Evolutionary conservation across 35 echinoderm and acorn worm species (phyloP), one percentile per base, ranked within the genome.

Genomic region (Apostichopus parvimensis): DNA sequence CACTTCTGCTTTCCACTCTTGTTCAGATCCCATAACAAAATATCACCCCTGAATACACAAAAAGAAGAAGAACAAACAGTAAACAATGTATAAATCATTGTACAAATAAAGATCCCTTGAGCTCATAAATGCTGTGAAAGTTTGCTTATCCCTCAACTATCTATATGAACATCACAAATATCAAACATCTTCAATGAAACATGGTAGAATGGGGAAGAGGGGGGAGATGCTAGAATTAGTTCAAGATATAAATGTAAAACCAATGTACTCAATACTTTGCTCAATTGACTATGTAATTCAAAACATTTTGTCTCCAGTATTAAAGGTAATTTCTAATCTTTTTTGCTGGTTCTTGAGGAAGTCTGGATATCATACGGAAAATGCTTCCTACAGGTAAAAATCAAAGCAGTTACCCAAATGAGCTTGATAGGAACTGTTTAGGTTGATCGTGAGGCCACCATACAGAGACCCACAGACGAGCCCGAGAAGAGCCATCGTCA

Each of bases 21-120:
- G 71, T 94, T 80, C n/a, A 99, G 22, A 82, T 96, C 88, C 97
- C 97, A 99, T 8, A 91, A 58, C 11, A 99, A 56, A 57, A 99
- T 77, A 57, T 99, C 97, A 81, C 97, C 97, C 25, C 97, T 99
- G 34, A 45, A 45, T 45, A 45, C 34, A 45, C 34, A 45, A 79
- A 13, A 77, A 21, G 15, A 15, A 71, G 60, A 94, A 53, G 66
- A 62, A 55, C 23, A 92, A 92, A 21, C 5, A 17, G 12, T 23
- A 6, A 59, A 90, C 60, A 26, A 66, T n/a, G 59, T 26, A 18
- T 12, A 61, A 87, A n/a, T 14, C 5, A 57, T 59, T 54, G 17
- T 58, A n/a, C 17, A 87, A 58, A 0, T 57, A 0, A 87, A 2
- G 9, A 78, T 0, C 34, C 5, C 13, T 80, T 54, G 34, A 45